Percentiles rank a stretch among this genome's conserved stretches.
phyloP scores from a whole-genome alignment of 2,113 vertebrate genomes.

The Pionites leucogaster region DNA sequence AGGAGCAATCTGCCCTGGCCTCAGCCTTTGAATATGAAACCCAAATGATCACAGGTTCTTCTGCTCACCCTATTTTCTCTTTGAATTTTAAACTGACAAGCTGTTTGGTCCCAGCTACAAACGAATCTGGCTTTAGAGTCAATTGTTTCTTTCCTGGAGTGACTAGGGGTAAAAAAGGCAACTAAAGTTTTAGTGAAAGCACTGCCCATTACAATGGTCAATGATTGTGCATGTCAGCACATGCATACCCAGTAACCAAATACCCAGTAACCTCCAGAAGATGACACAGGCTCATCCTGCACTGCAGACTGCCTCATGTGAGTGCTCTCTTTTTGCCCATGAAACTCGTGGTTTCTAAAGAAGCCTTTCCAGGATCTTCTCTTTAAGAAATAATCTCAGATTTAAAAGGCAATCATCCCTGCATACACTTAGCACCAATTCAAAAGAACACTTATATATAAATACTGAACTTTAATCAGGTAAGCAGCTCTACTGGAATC shows the following conservation, averaged over 20 bases:
- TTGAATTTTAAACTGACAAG: neutral
- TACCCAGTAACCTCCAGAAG: neutral
- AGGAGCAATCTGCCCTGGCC: neutral
- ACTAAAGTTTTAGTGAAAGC: neutral
- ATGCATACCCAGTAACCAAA: neutral
- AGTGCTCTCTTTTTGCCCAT: neutral
- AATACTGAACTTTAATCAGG: neutral
- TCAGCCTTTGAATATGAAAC: neutral
- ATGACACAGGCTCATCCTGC: neutral
- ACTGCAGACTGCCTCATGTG: neutral
- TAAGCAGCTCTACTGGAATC: neutral
- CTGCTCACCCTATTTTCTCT: neutral
- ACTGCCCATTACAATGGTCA: neutral
- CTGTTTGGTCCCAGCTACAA: neutral
- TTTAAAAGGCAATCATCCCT: neutral
- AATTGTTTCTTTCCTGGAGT: neutral
- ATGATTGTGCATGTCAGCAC: neutral
- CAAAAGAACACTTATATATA: neutral
- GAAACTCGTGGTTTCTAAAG: neutral
- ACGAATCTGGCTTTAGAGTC: neutral
- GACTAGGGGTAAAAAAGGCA: neutral
- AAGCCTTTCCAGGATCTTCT: neutral
- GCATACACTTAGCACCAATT: neutral
- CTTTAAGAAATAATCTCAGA: neutral
- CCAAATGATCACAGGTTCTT: neutral